phyloP scores from a whole-genome alignment of 2,888 invertebrate species.

The Drosophila suboccidentalis region DNA sequence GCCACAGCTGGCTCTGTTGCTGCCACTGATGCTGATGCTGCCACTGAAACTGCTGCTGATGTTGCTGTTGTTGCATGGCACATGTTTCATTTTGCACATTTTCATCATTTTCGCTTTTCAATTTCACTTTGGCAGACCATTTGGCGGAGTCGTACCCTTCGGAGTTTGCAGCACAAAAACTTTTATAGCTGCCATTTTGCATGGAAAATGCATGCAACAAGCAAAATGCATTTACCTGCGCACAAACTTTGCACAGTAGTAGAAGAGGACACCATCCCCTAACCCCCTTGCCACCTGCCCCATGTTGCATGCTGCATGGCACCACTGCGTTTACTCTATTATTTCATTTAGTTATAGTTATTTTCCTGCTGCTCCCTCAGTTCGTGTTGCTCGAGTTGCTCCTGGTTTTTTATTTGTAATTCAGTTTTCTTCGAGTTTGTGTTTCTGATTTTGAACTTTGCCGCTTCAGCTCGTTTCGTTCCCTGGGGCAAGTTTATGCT shows the following conservation, averaged over 20 bases:
- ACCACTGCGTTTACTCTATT: conserved; percentile 63
- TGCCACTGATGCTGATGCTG: conserved; percentile 18
- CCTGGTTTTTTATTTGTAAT: conserved; percentile 35
- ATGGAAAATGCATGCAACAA: conserved; percentile 72
- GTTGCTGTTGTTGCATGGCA: conserved; percentile 35
- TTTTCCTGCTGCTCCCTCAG: conserved; percentile 40
- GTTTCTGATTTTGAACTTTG: conserved; percentile 78
- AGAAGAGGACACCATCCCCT: conserved; percentile 25
- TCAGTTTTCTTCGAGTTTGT: conserved; percentile 62
- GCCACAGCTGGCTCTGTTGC: conserved; percentile 22
- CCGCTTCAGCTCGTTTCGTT: conserved; percentile 44
- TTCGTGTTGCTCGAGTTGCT: conserved; percentile 7
- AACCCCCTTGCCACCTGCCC: conserved; percentile 2
- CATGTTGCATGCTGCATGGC: conserved; percentile 10
- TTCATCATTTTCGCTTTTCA: conserved; percentile 77
- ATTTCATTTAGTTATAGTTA: conserved; percentile 75
- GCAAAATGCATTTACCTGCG: conserved; percentile 75
- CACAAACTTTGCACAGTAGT: conserved; percentile 40
- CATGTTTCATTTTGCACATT: conserved; percentile 76
- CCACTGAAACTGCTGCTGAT: conserved; percentile 24
- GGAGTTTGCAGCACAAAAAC: conserved; percentile 53
- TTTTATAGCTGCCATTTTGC: conserved; percentile 66
- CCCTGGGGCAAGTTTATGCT: conserved; percentile 59
- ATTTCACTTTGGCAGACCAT: conserved; percentile 69
- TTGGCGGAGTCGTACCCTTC: conserved; percentile 33